Evolutionary conservation across 1,140 invertebrate species (phyloP), one percentile per base, ranked within the genome.

Genomic region (Cepaea nemoralis): DNA sequence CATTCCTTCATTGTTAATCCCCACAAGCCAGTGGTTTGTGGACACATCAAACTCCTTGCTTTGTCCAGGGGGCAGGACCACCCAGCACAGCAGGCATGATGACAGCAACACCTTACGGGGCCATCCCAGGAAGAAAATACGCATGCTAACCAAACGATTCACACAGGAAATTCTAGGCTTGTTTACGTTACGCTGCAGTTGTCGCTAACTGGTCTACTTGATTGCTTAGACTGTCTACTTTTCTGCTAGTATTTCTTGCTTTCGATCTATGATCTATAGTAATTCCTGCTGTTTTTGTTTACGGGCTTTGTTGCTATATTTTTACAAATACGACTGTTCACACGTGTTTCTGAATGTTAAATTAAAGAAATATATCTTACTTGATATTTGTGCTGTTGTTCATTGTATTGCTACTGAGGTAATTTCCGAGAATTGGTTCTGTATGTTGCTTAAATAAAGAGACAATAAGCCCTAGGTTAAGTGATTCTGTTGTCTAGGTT

Each of bases 21-120:
- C 83, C 63, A 88, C 86, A 50, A 85, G 83, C 87, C 87, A 88
- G 77, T 85, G 76, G 82, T 87, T 87, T 39, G 87, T 88, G 27
- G 85, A 66, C 71, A 88, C 85, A 33, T 88, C 87, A 75, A 76
- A 77, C 16, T 80, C 77, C 59, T 63, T 42, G 33, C 35, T 77
- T 14, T 69, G 66, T 19, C 78, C 39, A 6, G 40, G 69, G 12
- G 16, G 31, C 19, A 27, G 39, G 42, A 69, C 80, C 24, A 67
- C 81, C 55, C 73, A 83, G 69, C 74, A 85, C 66, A 73, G 77
- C 19, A 66, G 80, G 19, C 66, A 84, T 24, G 70, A 83, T 48
- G 82, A 59, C 59, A 85, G 83, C 50, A 85, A 81, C 33, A 83
- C 73, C 77, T 84, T 84, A 79, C 73, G 66, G 37, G 80, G 79